phyloP scores from a whole-genome alignment of 1,140 invertebrate species.

The Wasmannia auropunctata region DNA sequence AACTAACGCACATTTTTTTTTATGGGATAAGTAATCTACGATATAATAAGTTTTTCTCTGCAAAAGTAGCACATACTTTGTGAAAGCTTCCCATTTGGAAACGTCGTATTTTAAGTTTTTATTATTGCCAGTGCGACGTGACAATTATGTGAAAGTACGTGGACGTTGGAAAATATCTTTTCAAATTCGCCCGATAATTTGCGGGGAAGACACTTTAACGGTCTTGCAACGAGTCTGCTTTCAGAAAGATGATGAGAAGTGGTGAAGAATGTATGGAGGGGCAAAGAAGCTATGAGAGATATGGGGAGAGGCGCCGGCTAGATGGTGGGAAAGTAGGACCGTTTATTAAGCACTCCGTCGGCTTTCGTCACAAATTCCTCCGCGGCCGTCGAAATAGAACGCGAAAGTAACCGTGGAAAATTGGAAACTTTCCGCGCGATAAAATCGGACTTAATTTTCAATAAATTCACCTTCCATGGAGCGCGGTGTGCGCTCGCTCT shows the following conservation, averaged over 20 bases:
- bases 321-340: constrained; percentile 44
- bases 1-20: neutral
- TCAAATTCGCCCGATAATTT: neutral
- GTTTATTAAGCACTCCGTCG: constrained; percentile 68
- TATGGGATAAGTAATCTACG: neutral
- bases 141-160: neutral
- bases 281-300: constrained; percentile 46
- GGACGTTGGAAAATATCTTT: neutral
- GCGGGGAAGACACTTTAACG: neutral
- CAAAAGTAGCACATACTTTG: neutral
- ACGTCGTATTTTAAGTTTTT: constrained; percentile 4
- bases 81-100: neutral
- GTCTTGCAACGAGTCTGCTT: constrained; percentile 21
- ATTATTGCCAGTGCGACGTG: neutral
- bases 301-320: constrained; percentile 20
- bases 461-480: constrained; percentile 76
- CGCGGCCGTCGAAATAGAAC: constrained; percentile 71
- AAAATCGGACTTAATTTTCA: constrained; percentile 83
- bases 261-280: constrained; percentile 30
- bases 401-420: constrained; percentile 79
- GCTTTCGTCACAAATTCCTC: constrained; percentile 69
- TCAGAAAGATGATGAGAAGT: constrained; percentile 13
- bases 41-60: neutral
- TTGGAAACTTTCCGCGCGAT: constrained; percentile 82
- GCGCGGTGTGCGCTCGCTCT: constrained; percentile 36